Conservation (phyloP, 2,113 vertebrate species). For the Orcinus orca region DNA sequence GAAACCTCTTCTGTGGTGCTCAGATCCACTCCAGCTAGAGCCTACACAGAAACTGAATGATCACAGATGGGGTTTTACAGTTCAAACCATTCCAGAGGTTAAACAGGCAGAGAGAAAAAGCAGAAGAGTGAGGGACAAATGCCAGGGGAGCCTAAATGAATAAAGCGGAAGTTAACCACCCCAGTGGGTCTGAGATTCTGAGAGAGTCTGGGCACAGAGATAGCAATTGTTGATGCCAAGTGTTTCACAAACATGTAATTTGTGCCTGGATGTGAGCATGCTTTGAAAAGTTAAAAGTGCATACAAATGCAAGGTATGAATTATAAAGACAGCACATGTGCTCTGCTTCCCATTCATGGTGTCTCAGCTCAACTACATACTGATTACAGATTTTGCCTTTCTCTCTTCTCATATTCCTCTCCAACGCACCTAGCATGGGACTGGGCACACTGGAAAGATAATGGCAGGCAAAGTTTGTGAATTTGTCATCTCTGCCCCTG, state of each 20-base stretch:
- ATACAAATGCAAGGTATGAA: background rate
- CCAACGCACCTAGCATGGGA: background rate
- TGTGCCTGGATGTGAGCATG: background rate
- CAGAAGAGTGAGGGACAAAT: background rate
- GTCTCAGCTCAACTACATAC: background rate
- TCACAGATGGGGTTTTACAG: conserved; percentile 40
- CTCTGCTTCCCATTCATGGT: background rate
- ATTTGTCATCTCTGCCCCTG: background rate
- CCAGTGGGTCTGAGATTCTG: background rate
- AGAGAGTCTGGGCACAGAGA: conserved; percentile 3
- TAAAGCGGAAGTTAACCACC: conserved; percentile 10
- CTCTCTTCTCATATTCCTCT: background rate
- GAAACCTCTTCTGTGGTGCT: background rate
- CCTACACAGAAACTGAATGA: conserved; percentile 19
- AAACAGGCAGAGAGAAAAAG: background rate
- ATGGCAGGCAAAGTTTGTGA: background rate
- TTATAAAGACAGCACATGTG: background rate
- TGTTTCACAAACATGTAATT: conserved; percentile 51
- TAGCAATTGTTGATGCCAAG: conserved; percentile 33
- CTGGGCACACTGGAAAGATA: background rate
- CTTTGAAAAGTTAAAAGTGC: conserved; percentile 49
- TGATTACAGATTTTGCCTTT: background rate
- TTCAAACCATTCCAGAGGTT: conserved; percentile 17
- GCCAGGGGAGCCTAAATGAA: background rate
- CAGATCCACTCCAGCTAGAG: background rate